These are phyloP conservation scores for Nibea albiflora DNA, from an alignment of 2,113 vertebrate species.

Conservation along the genomic window DNA sequence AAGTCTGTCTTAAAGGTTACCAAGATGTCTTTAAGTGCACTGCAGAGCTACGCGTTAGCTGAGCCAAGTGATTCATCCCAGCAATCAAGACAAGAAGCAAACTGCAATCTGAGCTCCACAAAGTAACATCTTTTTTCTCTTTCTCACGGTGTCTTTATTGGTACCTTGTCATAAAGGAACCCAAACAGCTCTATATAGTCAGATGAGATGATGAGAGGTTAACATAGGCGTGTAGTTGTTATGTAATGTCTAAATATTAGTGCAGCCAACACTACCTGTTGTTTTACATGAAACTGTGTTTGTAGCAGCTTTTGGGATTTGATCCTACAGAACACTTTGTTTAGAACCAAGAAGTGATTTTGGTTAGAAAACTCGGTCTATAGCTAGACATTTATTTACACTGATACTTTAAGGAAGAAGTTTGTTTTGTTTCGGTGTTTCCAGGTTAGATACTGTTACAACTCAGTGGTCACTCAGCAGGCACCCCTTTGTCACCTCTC, in stretches of 20 bases:
- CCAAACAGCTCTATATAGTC: neutral
- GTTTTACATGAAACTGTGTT: neutral
- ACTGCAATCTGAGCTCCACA: conserved; percentile 32
- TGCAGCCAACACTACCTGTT: neutral
- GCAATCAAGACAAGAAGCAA: conserved; percentile 55
- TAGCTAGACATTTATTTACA: conserved; percentile 17
- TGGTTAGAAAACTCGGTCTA: neutral
- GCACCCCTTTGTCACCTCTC: neutral
- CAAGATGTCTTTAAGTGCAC: neutral
- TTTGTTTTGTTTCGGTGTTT: neutral
- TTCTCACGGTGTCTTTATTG: neutral
- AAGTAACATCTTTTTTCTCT: conserved; percentile 51
- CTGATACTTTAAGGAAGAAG: neutral
- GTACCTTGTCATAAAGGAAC: conserved; percentile 2
- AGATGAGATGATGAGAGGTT: neutral
- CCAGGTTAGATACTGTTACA: conserved; percentile 1
- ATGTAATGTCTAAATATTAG: neutral
- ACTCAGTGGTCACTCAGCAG: conserved; percentile 10
- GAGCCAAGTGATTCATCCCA: conserved; percentile 12
- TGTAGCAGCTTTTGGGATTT: neutral
- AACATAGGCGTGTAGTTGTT: neutral
- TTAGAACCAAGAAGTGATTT: neutral
- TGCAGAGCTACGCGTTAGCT: neutral
- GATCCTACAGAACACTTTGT: neutral
- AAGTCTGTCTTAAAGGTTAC: neutral